These are phyloP conservation scores for Tenthredo mesomela DNA, from an alignment of 2,888 invertebrate genomes.

Conservation along the genomic window DNA sequence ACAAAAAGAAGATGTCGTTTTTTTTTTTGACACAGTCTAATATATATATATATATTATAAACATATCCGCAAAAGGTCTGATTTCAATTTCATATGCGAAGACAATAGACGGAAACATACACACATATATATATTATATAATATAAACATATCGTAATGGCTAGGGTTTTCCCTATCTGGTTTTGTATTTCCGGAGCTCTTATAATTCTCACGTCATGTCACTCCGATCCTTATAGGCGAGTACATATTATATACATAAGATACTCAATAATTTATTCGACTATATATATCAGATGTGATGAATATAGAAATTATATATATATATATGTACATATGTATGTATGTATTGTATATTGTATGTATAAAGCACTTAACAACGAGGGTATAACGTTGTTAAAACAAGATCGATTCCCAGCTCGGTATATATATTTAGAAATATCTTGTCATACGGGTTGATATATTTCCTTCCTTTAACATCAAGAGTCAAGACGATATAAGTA, in stretches of 20 bases:
- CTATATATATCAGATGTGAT: background rate
- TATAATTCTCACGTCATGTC: background rate
- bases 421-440: background rate
- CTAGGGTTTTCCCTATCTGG: background rate
- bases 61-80: too few species aligned
- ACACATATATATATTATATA: background rate
- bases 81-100: too few species aligned
- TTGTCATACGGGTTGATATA: background rate
- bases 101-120: background rate
- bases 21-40: too few species aligned
- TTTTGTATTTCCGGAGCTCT: background rate
- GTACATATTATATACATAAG: background rate
- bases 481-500: background rate
- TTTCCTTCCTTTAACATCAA: background rate
- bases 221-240: background rate
- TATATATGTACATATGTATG: background rate
- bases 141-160: background rate
- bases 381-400: slow-evolving; percentile 36
- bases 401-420: slow-evolving; percentile 29
- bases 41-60: too few species aligned
- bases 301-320: background rate
- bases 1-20: too few species aligned
- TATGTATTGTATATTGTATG: too few species aligned
- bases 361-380: slow-evolving; percentile 24
- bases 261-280: slow-evolving; percentile 42